phyloP scores from a whole-genome alignment of 2,113 vertebrate genomes.

The Junco hyemalis region DNA sequence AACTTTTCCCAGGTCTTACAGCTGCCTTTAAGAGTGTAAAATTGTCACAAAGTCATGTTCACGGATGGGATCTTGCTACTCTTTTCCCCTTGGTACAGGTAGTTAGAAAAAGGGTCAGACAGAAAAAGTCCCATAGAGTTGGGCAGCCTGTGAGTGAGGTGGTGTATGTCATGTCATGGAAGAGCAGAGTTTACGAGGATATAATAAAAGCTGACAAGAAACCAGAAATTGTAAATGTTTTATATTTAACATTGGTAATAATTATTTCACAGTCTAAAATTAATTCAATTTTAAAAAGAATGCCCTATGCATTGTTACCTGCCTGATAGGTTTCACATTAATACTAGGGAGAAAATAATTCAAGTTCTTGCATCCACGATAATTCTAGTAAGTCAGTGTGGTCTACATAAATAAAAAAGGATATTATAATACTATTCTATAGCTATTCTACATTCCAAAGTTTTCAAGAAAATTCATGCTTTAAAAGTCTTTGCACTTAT shows the following conservation, averaged over 20 bases:
- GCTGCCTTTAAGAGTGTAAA: background rate
- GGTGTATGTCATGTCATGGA: background rate
- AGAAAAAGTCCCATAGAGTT: background rate
- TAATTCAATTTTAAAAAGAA: background rate
- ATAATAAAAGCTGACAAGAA: background rate
- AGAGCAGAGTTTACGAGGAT: background rate
- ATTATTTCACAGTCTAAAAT: slow-evolving; percentile 15
- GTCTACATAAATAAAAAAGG: slow-evolving; percentile 16
- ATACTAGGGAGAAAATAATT: slow-evolving; percentile 24
- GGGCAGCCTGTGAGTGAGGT: background rate
- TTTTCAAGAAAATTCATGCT: background rate
- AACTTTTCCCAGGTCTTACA: background rate
- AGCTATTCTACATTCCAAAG: background rate
- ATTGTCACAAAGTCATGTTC: background rate
- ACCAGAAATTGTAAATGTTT: background rate
- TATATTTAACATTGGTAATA: slow-evolving; percentile 11
- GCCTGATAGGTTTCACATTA: background rate
- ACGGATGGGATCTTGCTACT: background rate
- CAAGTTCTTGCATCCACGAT: slow-evolving; percentile 1
- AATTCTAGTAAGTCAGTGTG: slow-evolving; percentile 22
- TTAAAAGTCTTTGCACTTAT: background rate
- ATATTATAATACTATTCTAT: background rate
- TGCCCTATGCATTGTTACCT: background rate
- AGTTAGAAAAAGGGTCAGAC: background rate
- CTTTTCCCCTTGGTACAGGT: background rate